Evolutionary conservation across 2,797 vertebrate species (phyloP), one percentile per base, ranked within the genome.

Genomic region (Eremophila alpestris): DNA sequence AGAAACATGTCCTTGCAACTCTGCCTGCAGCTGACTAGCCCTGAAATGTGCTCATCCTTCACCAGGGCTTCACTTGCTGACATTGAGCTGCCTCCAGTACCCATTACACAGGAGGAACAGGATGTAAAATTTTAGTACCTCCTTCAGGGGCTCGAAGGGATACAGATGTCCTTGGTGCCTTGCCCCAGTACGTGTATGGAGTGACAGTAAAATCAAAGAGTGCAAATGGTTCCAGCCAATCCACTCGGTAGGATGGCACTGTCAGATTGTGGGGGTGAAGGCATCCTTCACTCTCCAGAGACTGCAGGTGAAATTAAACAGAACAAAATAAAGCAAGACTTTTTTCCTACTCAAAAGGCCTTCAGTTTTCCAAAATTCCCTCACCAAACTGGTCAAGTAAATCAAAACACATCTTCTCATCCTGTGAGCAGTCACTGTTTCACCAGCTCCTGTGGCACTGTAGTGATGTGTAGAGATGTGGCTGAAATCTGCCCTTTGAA

Each of bases 151-250:
- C 96, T 93, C 29, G 82, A 90, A 98, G 96, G 54, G 73, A 74
- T 24, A 96, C 52, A 76, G 95, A 95, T 55, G 97, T 97, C 69
- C 88, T 89, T 68, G 94, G 87, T 36, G 97, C 98, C 74, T 96
- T 98, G 74, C 97, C 98, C 98, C 98, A 98, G 81, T 98, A 98
- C 5, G 98, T 98, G 71, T 97, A 98, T 2, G 98, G 98, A 70
- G 96, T 98, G 58, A 98, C 97, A 3, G 94, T 97, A 92, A 98
- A 96, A 74, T 98, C 96, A 96, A 98, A 98, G 68, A 92, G 81
- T 51, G 67, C 24, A 69, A 97, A 97, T 34, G 97, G 97, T n/a
- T 97, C 94, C 90, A 98, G 91, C 22, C 94, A 95, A 87, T 96
- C 96, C 63, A 98, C 95, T 76, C 2, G 81, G 81, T 97, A 97